Base-by-base conservation (phyloP, 2,888 invertebrate species). In the Drosophila phalerata region DNA sequence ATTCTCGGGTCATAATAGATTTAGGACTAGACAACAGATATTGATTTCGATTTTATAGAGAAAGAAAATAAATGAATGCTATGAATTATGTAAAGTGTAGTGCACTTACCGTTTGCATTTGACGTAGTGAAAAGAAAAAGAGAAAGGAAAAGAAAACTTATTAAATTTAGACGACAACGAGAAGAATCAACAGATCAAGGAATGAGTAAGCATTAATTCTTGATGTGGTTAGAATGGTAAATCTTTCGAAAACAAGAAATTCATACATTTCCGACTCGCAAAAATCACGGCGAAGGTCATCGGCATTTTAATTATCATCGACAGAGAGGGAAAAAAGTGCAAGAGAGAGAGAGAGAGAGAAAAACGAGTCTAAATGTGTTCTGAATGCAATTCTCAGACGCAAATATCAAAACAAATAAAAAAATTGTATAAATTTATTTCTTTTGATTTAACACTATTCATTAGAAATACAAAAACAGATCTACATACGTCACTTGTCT, bases 131-230 rank as follows among this genome's bases (percentile, higher is more conserved):
- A 42, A 53, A 53, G 40, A 13, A 22, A 51, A 57, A 56, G 45
- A 57, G 61, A 58, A 56, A 19, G 60, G 43, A 61, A 61, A 48
- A 43, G 13, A 48, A 47, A 38, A 55, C 42, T 49, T 58, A 53
- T 57, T 56, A 37, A 62, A 55, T 61, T 53, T 61, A 51, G 47
- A 47, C 19, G 42, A 37, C 25, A 58, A 43, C 22, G 55, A 51
- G 10, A 47, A 48, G 67, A 58, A 48, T 58, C 47, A 73, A 58
- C 53, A 63, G 64, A 55, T 65, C 62, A 65, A 48, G 51, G 55
- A 69, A 77, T 73, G 73, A 80, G 42, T 73, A 73, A 68, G 38
- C 76, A 62, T 47, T 22, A 60, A 65, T 58, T 49, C 55, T 37
- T 19, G 15, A 13, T 13, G 10, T n/a, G 51, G 34, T 10, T 57